Evolutionary conservation across 2,888 invertebrate genomes (phyloP).

Genomic region (Argyra leucocephala): DNA sequence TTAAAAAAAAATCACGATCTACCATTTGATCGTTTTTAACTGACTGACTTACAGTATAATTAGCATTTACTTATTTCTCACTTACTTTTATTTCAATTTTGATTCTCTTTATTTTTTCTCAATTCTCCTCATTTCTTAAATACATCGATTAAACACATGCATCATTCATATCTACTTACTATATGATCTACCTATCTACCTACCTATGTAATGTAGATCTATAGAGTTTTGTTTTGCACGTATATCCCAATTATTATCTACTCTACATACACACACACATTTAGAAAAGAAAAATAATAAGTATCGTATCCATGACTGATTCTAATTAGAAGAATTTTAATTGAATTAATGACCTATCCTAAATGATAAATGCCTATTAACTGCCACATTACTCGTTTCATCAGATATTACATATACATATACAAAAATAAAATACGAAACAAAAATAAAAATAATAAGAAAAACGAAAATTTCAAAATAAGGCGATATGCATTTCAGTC

Average conservation of each 20-base stretch:
- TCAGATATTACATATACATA: too few relatives aligned
- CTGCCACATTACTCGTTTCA: constrained; percentile 1
- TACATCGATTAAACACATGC: neutral
- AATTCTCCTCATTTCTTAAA: neutral
- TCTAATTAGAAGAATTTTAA: neutral
- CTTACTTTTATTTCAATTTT: neutral
- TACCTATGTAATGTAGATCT: too few relatives aligned
- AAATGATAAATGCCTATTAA: constrained; percentile 6
- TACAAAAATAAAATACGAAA: too few relatives aligned
- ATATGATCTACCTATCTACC: neutral
- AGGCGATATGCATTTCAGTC: neutral
- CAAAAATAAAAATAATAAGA: neutral
- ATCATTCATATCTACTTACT: neutral
- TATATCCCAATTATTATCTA: too few relatives aligned
- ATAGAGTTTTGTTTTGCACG: too few relatives aligned
- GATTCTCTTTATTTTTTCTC: neutral
- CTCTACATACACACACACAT: too few relatives aligned
- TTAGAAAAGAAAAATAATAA: too few relatives aligned
- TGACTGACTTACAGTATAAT: neutral
- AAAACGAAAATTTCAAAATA: neutral
- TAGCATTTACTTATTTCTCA: neutral
- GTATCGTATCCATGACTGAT: neutral
- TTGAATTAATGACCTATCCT: neutral
- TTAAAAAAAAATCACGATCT: neutral
- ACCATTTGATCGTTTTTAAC: neutral